Conservation (phyloP, 2,888 invertebrate genomes). For the Helleia helle region DNA sequence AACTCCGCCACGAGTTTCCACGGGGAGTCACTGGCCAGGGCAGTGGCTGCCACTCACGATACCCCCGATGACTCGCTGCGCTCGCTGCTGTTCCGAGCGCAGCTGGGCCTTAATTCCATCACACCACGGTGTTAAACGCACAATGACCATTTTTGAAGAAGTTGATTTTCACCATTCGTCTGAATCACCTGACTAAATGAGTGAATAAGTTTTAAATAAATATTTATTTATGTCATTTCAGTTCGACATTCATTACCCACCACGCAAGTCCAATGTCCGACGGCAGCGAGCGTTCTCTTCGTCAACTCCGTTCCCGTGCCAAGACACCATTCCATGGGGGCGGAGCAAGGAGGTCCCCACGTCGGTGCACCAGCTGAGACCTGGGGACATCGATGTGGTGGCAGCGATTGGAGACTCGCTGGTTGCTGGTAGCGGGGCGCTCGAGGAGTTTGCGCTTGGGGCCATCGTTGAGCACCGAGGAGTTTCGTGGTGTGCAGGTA, state of each 20-base stretch:
- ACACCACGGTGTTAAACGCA: no score
- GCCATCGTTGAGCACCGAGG: constrained; percentile 83
- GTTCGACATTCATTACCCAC: constrained; percentile 62
- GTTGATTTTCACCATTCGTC: no score
- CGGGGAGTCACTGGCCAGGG: no score
- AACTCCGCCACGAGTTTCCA: no score
- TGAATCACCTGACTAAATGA: no score
- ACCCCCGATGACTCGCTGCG: no score
- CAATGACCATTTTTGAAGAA: no score
- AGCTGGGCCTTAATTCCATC: no score
- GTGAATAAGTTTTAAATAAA: not conserved
- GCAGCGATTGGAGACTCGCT: constrained; percentile 83
- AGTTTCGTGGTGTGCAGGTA: constrained; percentile 83
- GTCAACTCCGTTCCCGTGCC: constrained; percentile 75
- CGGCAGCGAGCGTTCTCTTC: constrained; percentile 64
- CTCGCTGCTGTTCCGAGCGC: no score
- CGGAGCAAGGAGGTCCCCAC: constrained; percentile 62
- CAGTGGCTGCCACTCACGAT: no score
- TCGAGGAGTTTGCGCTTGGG: constrained; percentile 81
- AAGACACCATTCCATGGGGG: constrained; percentile 48
- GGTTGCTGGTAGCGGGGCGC: constrained; percentile 81
- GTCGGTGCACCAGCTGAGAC: constrained; percentile 79
- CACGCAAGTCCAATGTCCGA: constrained; percentile 55
- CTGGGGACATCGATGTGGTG: constrained; percentile 80
- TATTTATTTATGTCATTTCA: constrained; percentile 27